Base-by-base conservation (phyloP, 2,888 invertebrate species). In the Drosophila aldrichi region DNA sequence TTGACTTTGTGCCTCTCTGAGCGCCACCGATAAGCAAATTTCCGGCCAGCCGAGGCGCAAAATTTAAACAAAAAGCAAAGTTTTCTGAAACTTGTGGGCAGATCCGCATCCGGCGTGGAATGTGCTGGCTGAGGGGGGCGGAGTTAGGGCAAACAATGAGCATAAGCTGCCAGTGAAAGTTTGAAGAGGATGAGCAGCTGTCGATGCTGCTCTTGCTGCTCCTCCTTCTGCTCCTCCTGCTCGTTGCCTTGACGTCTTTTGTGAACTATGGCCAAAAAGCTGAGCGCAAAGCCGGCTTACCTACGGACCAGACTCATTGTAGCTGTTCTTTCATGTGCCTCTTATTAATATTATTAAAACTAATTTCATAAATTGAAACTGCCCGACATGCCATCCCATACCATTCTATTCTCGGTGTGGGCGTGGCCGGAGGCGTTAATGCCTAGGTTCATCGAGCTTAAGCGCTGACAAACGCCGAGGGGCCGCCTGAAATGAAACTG, bases 1-100 rank as follows among this genome's bases (percentile, higher is more conserved):
- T 86, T 86, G 90, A 88, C 86, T 78, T 73, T 82, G 70, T 68
- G 67, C 74, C 77, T 70, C 77, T 70, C 83, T 89, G 87, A 81
- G 81, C 77, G 66, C 70, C 71, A 81, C 68, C 76, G 90, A 90
- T 88, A 88, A 90, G 87, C 90, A 90, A 86, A 90, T 88, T 90
- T 87, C 89, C 81, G 75, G 79, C 75, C 64, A 78, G 60, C 70
- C 56, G 70, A 49, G 70, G 80, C 77, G 70, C 79, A 79, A 83
- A 90, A 79, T 86, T 88, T 81, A 90, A 90, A 90, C 87, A 88
- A 88, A 88, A 75, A 81, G 87, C 72, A 68, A 69, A 83, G 67
- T 88, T 88, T 81, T 73, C 79, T 68, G 74, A 89, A 81, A 84
- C 79, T 84, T 89, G 77, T 69, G 79, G 77, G 62, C 71, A 73